Conservation (phyloP, 2,888 invertebrate genomes). For the Cheilosia grossa region DNA sequence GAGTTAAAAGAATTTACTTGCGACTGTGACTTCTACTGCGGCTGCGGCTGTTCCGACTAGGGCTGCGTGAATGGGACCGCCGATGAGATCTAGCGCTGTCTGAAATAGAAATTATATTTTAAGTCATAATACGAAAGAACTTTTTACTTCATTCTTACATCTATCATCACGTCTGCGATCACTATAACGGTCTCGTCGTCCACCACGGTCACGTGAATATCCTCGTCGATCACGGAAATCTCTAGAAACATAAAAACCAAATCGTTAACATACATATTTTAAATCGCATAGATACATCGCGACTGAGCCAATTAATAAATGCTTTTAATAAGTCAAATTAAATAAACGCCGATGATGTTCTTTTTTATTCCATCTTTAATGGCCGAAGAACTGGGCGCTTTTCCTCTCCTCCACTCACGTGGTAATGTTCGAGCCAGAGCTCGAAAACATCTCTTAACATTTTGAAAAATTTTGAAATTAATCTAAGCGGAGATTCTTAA, state of each 20-base stretch:
- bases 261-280: not conserved
- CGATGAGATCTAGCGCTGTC: constrained; percentile 80
- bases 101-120: constrained; percentile 13
- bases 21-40: constrained; percentile 80
- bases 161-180: constrained; percentile 63
- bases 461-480: too few species aligned
- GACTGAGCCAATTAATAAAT: too few species aligned
- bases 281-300: too few species aligned
- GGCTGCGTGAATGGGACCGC: constrained; percentile 79
- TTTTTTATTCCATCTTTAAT: too few species aligned
- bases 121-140: not conserved
- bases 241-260: constrained; percentile 14
- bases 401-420: too few species aligned
- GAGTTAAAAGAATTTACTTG: constrained; percentile 77
- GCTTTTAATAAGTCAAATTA: too few species aligned
- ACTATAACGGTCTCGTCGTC: constrained; percentile 76
- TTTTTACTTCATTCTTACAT: constrained; percentile 32
- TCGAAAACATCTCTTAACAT: too few species aligned
- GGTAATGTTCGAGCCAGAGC: too few species aligned
- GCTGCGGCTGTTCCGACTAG: constrained; percentile 80
- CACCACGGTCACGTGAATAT: constrained; percentile 80
- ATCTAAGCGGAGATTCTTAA: too few species aligned
- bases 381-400: too few species aligned
- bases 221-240: constrained; percentile 79
- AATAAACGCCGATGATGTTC: too few species aligned